A percentile compares a stretch with the other conserved stretches of the same genome.
Conservation (phyloP, 2,888 invertebrate species). For the Acholoe squamosa region DNA sequence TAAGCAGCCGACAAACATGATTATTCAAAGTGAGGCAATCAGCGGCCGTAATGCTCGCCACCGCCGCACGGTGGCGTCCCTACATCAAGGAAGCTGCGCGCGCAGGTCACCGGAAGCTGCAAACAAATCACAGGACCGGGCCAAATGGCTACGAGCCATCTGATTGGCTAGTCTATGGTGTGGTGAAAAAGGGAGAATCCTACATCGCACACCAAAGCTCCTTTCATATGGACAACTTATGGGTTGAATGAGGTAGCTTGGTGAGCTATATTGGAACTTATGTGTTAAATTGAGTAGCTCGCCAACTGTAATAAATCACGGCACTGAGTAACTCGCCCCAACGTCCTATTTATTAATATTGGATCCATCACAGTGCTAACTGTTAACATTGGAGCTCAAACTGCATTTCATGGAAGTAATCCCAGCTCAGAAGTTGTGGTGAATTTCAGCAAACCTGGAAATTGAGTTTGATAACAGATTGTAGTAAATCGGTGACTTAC, state of each 20-base stretch:
- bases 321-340: too few relatives aligned
- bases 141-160: constrained; percentile 51
- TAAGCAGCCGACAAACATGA: constrained; percentile 62
- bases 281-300: too few relatives aligned
- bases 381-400: too few relatives aligned
- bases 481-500: background rate
- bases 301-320: too few relatives aligned
- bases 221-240: background rate
- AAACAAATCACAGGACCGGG: constrained; percentile 58
- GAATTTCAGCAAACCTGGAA: too few relatives aligned
- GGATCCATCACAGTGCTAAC: too few relatives aligned
- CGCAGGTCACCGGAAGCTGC: constrained; percentile 60
- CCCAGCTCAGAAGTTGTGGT: too few relatives aligned
- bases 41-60: constrained; percentile 31
- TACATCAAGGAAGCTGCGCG: constrained; percentile 56
- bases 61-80: constrained; percentile 44
- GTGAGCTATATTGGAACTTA: too few relatives aligned
- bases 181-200: constrained; percentile 25
- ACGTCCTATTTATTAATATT: too few relatives aligned
- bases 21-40: constrained; percentile 62
- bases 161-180: constrained; percentile 47
- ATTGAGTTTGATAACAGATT: too few relatives aligned
- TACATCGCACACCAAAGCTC: background rate
- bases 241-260: too few relatives aligned
- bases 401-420: too few relatives aligned